phyloP scores from a whole-genome alignment of 2,113 vertebrate genomes.

The Synodontis membranacea region DNA sequence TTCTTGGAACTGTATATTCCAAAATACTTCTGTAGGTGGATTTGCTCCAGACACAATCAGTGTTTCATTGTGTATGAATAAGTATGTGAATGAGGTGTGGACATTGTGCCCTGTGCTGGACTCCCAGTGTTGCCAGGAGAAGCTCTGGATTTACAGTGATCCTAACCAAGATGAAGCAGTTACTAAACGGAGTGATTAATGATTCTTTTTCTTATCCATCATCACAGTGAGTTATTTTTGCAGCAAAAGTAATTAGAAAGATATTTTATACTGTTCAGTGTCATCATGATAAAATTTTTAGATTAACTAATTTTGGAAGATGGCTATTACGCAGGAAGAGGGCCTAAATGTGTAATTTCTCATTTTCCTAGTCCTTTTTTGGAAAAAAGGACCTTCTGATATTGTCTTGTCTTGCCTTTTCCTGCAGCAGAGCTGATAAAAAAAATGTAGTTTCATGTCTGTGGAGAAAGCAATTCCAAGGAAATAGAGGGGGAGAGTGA shows the following conservation, averaged over 20 bases:
- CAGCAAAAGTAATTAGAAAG: conserved; percentile 29
- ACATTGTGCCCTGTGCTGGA: neutral
- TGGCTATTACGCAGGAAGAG: conserved; percentile 9
- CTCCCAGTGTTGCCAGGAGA: neutral
- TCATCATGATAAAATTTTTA: conserved; percentile 20
- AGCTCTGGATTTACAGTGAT: neutral
- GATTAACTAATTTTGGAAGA: conserved; percentile 31
- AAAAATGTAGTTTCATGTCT: conserved; percentile 39
- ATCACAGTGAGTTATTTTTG: conserved; percentile 40
- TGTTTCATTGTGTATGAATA: neutral
- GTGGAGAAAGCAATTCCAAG: conserved; percentile 36
- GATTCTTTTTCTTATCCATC: conserved; percentile 19
- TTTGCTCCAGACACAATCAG: no score
- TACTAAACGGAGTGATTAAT: neutral
- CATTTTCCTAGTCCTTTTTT: conserved; percentile 27
- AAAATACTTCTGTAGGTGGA: neutral
- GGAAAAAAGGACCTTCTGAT: conserved; percentile 2
- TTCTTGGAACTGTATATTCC: neutral
- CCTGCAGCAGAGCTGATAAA: conserved; percentile 40
- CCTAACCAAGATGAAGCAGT: neutral
- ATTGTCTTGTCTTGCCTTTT: conserved; percentile 29
- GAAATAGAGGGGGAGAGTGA: neutral
- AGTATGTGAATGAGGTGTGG: neutral
- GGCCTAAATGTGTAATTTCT: conserved; percentile 1
- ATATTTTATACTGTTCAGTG: conserved; percentile 1